phyloP scores from a whole-genome alignment of 2,113 vertebrate genomes.

The Elachura formosa region DNA sequence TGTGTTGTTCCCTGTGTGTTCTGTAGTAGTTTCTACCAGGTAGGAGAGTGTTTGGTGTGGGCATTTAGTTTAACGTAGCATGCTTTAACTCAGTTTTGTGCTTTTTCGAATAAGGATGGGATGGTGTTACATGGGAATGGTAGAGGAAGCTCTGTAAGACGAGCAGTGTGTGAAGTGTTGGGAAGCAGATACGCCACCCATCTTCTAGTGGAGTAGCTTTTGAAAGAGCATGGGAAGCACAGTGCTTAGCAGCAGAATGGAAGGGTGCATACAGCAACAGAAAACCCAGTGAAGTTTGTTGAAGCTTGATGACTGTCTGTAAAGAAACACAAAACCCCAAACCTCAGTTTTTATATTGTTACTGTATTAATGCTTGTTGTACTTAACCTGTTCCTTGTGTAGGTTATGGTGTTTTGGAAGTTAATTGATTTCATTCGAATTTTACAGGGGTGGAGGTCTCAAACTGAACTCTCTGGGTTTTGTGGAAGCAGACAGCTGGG shows the following conservation, averaged over 20 bases:
- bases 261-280: background rate
- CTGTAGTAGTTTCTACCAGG: background rate
- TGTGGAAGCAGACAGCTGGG: background rate
- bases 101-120: background rate
- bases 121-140: background rate
- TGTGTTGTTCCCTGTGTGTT: background rate
- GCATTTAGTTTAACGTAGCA: background rate
- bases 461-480: background rate
- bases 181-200: background rate
- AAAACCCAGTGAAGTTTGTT: background rate
- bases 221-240: background rate
- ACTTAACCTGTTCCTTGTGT: background rate
- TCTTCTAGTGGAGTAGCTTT: background rate
- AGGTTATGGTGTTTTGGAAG: background rate
- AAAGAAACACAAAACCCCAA: background rate
- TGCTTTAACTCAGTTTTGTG: background rate
- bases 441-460: conserved; percentile 36
- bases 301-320: background rate
- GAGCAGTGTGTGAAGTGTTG: background rate
- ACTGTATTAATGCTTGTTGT: background rate
- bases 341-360: background rate
- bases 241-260: background rate
- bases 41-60: background rate
- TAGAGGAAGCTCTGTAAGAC: background rate
- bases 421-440: conserved; percentile 14